Percentiles rank a stretch among this genome's conserved stretches.
phyloP scores from a whole-genome alignment of 2,113 vertebrate species.

The Syngnathus typhle region DNA sequence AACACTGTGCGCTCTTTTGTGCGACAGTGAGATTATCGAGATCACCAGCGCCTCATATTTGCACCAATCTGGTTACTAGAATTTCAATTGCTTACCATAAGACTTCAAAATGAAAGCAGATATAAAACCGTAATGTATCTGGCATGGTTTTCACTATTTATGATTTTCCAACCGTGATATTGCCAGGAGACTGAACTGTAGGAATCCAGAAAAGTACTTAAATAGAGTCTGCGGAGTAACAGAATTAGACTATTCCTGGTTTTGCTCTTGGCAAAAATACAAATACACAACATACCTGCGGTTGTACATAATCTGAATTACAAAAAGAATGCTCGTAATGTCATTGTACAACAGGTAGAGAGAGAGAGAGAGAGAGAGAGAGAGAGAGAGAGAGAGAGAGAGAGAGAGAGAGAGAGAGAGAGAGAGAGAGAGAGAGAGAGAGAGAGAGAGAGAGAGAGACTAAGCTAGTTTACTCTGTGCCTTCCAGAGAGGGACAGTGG shows the following conservation, averaged over 20 bases:
- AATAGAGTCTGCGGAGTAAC: not conserved
- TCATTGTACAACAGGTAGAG: too few species aligned
- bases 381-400: too few species aligned
- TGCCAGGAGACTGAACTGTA: not conserved
- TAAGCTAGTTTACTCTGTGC: constrained; percentile 49
- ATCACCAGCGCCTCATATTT: constrained; percentile 9
- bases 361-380: too few species aligned
- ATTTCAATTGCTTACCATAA: constrained; percentile 23
- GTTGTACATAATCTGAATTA: not conserved
- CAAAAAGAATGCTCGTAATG: too few species aligned
- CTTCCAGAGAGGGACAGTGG: constrained; percentile 28
- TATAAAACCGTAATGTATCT: constrained; percentile 30
- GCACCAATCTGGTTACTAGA: constrained; percentile 22
- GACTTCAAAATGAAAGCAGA: constrained; percentile 31
- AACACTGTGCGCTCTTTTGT: constrained; percentile 12
- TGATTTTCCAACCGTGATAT: constrained; percentile 13
- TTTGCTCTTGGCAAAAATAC: not conserved
- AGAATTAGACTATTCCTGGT: not conserved
- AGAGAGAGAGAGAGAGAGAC: too few species aligned
- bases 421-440: too few species aligned
- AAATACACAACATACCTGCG: not conserved
- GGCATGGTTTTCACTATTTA: not conserved
- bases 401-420: too few species aligned
- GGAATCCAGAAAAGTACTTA: not conserved
- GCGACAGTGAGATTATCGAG: constrained; percentile 8